Conservation (phyloP, 2,797 vertebrate species). For the Paratrypauchen microcephalus region DNA sequence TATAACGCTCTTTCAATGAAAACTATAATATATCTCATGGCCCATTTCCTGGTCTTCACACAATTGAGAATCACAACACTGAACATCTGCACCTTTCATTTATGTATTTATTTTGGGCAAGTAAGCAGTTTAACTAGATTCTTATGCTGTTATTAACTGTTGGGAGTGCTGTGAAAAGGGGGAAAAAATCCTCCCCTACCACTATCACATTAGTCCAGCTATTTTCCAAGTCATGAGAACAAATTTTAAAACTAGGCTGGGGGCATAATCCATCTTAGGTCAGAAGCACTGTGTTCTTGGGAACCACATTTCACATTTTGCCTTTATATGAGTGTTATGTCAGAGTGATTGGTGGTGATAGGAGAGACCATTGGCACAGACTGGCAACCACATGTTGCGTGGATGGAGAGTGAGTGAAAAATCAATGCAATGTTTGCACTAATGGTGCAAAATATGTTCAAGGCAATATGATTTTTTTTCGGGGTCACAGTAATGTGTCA, state of each 20-base stretch:
- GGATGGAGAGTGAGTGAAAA: too few relatives aligned
- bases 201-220: background rate
- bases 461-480: too few relatives aligned
- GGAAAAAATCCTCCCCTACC: background rate
- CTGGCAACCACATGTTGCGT: too few relatives aligned
- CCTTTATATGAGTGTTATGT: background rate
- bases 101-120: too few relatives aligned
- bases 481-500: too few relatives aligned
- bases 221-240: background rate
- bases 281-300: too few relatives aligned
- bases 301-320: too few relatives aligned
- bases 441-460: too few relatives aligned
- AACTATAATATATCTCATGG: background rate
- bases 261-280: too few relatives aligned
- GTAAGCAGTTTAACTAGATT: background rate
- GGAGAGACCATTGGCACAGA: background rate
- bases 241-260: background rate
- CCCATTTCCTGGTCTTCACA: background rate
- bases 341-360: background rate
- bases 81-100: background rate
- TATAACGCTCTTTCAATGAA: too few relatives aligned
- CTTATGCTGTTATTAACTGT: background rate
- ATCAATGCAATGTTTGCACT: too few relatives aligned
- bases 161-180: background rate
- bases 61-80: background rate